Conservation (phyloP, 2,113 vertebrate species). For the Lota lota region DNA sequence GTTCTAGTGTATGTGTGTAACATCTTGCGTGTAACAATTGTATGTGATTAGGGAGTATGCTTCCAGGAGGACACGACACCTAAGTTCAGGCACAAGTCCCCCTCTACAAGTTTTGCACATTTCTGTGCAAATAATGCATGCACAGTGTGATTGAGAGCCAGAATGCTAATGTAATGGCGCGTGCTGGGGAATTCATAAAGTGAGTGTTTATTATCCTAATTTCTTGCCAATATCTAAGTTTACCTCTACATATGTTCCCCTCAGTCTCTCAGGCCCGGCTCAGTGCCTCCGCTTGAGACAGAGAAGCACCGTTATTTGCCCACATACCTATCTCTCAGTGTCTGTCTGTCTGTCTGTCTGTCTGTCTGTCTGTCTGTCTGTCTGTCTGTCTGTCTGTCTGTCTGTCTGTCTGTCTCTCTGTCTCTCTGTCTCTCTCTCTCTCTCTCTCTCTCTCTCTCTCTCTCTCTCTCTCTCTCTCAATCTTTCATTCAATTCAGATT, state of each 20-base stretch:
- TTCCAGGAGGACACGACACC: too few relatives aligned
- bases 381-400: neutral
- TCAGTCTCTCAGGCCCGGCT: too few relatives aligned
- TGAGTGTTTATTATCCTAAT: slow-evolving; percentile 17
- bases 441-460: neutral
- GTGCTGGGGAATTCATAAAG: slow-evolving; percentile 19
- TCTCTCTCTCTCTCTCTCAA: neutral
- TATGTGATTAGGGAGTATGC: too few relatives aligned
- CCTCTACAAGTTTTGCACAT: too few relatives aligned
- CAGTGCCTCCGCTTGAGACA: too few relatives aligned
- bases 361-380: neutral
- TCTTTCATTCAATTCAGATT: too few relatives aligned
- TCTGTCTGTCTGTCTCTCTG: neutral
- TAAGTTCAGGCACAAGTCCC: too few relatives aligned
- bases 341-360: neutral
- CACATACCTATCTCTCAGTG: neutral
- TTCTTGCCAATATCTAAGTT: slow-evolving; percentile 26
- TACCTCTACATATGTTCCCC: neutral
- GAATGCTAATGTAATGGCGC: slow-evolving; percentile 22
- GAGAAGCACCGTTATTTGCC: neutral
- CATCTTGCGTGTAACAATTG: too few relatives aligned
- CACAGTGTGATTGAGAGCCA: neutral
- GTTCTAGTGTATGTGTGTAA: slow-evolving; percentile 2
- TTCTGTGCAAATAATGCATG: too few relatives aligned
- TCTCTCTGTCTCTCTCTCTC: neutral